Evolutionary conservation across 2,888 invertebrate species (phyloP), one percentile per base, ranked within the genome.

Genomic region (Drosophila gaucha): DNA sequence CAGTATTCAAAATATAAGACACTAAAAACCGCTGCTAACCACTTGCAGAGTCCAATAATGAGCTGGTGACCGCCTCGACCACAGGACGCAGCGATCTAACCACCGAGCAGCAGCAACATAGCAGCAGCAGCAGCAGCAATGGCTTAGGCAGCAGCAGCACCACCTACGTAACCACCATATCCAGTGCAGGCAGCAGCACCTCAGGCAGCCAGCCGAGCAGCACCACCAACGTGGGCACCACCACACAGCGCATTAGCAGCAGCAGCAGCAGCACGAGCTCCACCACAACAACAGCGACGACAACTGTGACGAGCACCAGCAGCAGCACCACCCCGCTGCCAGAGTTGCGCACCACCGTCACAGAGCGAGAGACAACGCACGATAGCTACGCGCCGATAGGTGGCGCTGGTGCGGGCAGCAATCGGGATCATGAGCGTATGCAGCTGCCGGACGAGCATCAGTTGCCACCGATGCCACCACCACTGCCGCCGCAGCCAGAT

Each of bases 91-190:
- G 76, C 44, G 78, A 85, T 30, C 51, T 79, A 26, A 93, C 93
- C 0, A 94, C 94, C 1, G 93, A 93, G 77, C 93, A 93, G 51
- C 91, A 91, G 39, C 93, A 93, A 22, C 89, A 89, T 2, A 91
- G 92, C 49, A 80, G 92, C 89, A 90, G 76, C 50, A 77, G 76
- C 62, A 72, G 71, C 22, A 43, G 76, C 62, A 69, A 70, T 24
- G 49, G 57, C 39, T n/a, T n/a, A n/a, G 46, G 47, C 28, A 52
- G 86, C 30, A 58, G 71, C 64, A 54, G 89, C 89, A 67, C 90
- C 82, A 35, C 50, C 46, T 49, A 79, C 71, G 63, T 86, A 43
- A 82, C 89, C 10, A 89, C 89, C 55, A 60, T 67, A 50, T 76
- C 85, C 50, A 67, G 78, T 58, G 52, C 68, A 18, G 68, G 72